A percentile compares a stretch with the other conserved stretches of the same genome.
Evolutionary conservation across 1,140 invertebrate species (phyloP).

Genomic region (Orchesella cincta): DNA sequence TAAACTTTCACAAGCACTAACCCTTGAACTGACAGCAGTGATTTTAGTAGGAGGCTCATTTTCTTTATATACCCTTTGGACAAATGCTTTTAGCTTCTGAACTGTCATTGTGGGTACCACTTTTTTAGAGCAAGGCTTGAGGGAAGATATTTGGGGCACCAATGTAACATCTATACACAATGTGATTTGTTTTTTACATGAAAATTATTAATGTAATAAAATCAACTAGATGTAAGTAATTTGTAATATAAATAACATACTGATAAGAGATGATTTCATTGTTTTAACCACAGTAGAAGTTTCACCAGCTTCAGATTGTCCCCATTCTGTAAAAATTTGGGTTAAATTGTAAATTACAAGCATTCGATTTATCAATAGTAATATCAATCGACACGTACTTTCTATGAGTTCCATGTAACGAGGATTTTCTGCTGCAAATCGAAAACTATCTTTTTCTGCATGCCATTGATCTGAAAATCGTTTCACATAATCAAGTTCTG

Average conservation of each 20-base stretch:
- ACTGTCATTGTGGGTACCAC: constrained; percentile 76
- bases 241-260: too few species aligned
- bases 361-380: constrained; percentile 29
- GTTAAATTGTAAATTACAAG: constrained; percentile 23
- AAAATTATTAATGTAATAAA: constrained; percentile 50
- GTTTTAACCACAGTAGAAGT: constrained; percentile 64
- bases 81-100: constrained; percentile 75
- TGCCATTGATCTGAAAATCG: constrained; percentile 62
- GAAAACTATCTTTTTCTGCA: constrained; percentile 26
- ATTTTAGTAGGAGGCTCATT: constrained; percentile 60
- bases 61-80: constrained; percentile 69
- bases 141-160: constrained; percentile 13
- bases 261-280: constrained; percentile 70
- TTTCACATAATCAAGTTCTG: constrained; percentile 86
- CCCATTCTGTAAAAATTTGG: constrained; percentile 68
- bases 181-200: constrained; percentile 30
- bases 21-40: constrained; percentile 60
- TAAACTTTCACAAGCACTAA: too few species aligned
- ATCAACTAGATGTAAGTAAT: too few species aligned
- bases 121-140: constrained; percentile 64
- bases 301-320: constrained; percentile 73
- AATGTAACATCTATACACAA: not conserved
- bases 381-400: constrained; percentile 56
- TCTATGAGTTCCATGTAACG: constrained; percentile 66
- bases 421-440: constrained; percentile 72